Conservation (phyloP, 2,113 vertebrate genomes). For the Copsychus sechellarum region DNA sequence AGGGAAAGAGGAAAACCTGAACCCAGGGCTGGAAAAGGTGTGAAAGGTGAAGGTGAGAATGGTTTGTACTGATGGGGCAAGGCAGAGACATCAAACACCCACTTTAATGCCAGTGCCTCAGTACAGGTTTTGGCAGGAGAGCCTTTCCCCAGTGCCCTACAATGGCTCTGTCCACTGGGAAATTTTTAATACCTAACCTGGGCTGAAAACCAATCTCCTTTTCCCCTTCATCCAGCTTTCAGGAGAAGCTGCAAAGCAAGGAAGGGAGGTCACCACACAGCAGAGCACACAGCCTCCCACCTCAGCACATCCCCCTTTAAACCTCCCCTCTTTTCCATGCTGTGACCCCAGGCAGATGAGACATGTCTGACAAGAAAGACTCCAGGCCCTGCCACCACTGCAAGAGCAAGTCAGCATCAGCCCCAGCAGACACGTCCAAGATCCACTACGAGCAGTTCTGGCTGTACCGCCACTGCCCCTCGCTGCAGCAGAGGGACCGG, state of each 20-base stretch:
- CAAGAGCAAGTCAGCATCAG: neutral
- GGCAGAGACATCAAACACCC: neutral
- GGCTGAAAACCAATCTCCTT: neutral
- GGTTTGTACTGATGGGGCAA: neutral
- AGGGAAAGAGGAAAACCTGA: neutral
- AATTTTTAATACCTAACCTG: neutral
- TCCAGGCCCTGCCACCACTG: neutral
- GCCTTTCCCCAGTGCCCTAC: neutral
- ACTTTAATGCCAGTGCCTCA: neutral
- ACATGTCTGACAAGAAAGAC: neutral
- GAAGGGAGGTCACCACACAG: neutral
- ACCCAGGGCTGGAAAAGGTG: neutral
- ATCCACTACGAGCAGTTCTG: slow-evolving; percentile 59
- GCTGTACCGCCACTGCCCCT: slow-evolving; percentile 67
- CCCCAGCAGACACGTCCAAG: neutral
- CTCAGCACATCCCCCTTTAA: neutral
- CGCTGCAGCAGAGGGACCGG: slow-evolving; percentile 52
- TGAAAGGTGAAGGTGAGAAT: neutral
- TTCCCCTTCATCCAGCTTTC: neutral
- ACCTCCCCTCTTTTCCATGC: neutral
- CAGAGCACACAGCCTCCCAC: neutral
- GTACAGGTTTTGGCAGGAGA: neutral
- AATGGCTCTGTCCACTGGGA: neutral
- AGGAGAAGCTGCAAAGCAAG: neutral
- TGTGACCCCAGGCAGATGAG: neutral